These are phyloP conservation scores for Syndactyla subalaris DNA, from an alignment of 2,797 vertebrate genomes.

Conservation along the genomic window DNA sequence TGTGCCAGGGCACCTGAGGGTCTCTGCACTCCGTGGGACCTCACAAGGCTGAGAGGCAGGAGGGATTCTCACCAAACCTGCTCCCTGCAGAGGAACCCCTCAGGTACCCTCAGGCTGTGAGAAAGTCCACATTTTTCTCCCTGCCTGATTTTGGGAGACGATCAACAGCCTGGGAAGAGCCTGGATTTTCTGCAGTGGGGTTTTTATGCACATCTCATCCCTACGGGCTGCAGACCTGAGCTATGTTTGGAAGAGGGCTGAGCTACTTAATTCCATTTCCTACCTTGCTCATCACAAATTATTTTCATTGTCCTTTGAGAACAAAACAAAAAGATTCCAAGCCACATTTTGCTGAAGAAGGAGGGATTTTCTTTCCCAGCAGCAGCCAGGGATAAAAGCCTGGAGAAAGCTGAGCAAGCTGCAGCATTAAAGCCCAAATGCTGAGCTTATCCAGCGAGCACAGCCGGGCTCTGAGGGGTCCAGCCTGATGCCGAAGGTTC, in stretches of 20 bases:
- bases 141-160: background rate
- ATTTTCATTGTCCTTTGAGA: background rate
- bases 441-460: background rate
- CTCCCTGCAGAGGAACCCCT: background rate
- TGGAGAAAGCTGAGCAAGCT: background rate
- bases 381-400: constrained; percentile 24
- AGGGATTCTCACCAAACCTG: background rate
- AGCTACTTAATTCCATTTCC: constrained; percentile 3
- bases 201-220: background rate
- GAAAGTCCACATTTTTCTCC: background rate
- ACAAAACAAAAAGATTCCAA: background rate
- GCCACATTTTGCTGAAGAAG: background rate
- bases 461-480: background rate
- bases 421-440: background rate
- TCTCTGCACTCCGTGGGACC: background rate
- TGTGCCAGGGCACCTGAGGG: fast-evolving
- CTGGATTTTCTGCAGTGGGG: background rate
- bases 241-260: background rate
- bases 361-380: constrained; percentile 9
- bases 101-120: background rate
- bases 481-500: background rate
- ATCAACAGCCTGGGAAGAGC: background rate
- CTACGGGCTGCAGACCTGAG: background rate
- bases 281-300: background rate
- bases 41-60: background rate